Conservation (phyloP, 2,113 vertebrate species). For the Sapayoa aenigma region DNA sequence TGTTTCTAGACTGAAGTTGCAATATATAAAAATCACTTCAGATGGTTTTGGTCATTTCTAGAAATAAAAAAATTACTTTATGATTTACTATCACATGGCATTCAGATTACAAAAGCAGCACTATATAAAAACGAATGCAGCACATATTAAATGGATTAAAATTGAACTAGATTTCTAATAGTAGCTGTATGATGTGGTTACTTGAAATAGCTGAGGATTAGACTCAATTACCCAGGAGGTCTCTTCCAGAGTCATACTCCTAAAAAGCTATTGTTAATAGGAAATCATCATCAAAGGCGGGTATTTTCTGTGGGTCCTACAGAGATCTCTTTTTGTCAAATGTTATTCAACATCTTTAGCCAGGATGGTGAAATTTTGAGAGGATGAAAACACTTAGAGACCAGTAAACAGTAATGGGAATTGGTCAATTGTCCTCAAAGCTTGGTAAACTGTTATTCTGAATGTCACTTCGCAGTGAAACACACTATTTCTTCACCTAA, state of each 20-base stretch:
- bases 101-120: constrained; percentile 45
- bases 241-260: constrained; percentile 6
- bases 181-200: constrained; percentile 42
- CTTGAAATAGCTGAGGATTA: constrained; percentile 31
- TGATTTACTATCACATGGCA: constrained; percentile 39
- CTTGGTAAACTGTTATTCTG: neutral
- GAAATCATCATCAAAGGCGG: constrained; percentile 5
- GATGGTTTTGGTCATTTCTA: constrained; percentile 35
- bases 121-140: neutral
- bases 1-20: constrained; percentile 30
- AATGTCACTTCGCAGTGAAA: neutral
- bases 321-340: constrained; percentile 30
- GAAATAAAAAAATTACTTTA: constrained; percentile 47
- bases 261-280: constrained; percentile 51
- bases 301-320: constrained; percentile 5
- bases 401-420: constrained; percentile 17
- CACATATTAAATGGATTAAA: constrained; percentile 60
- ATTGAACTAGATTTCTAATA: constrained; percentile 35
- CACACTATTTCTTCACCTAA: neutral
- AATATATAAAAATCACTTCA: constrained; percentile 23
- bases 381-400: neutral
- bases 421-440: neutral
- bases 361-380: constrained; percentile 3
- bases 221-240: constrained; percentile 49
- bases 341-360: constrained; percentile 25